These are phyloP conservation scores for Trissolcus japonicus DNA, from an alignment of 2,888 invertebrate genomes.

Conservation along the genomic window DNA sequence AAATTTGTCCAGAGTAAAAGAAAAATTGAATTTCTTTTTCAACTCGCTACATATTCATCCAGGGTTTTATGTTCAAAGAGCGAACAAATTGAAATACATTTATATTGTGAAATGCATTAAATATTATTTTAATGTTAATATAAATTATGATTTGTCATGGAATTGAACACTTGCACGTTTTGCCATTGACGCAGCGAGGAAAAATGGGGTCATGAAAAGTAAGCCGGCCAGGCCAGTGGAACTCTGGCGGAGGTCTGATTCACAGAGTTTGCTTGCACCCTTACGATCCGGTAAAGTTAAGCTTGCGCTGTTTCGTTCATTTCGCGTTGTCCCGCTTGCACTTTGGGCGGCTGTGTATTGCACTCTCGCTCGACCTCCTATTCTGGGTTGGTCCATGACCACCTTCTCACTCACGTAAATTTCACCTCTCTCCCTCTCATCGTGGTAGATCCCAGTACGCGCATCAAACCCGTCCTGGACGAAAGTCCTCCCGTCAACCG, in stretches of 20 bases:
- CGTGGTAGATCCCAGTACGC: constrained; percentile 66
- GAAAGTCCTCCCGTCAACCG: constrained; percentile 69
- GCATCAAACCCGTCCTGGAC: constrained; percentile 78
- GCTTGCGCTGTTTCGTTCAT: constrained; percentile 68
- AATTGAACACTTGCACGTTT: too few species aligned
- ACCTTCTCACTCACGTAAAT: constrained; percentile 55
- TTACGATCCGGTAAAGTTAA: constrained; percentile 59
- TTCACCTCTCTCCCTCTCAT: constrained; percentile 64
- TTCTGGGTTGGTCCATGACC: constrained; percentile 65
- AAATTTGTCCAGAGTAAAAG: too few species aligned
- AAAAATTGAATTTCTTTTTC: too few species aligned
- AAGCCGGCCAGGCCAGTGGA: constrained; percentile 41
- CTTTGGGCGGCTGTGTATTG: constrained; percentile 16
- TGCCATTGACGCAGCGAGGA: constrained; percentile 17
- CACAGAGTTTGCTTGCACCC: constrained; percentile 34
- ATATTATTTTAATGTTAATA: too few species aligned
- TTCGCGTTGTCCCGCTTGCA: constrained; percentile 26
- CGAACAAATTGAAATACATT: too few species aligned
- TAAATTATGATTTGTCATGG: too few species aligned
- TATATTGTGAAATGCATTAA: too few species aligned
- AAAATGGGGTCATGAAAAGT: constrained; percentile 53
- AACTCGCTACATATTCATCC: too few species aligned
- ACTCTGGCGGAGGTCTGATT: constrained; percentile 34
- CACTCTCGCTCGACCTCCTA: constrained; percentile 55
- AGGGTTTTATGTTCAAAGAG: too few species aligned